phyloP scores from a whole-genome alignment of 2,113 vertebrate species.

The Paracanthobrama guichenoti region DNA sequence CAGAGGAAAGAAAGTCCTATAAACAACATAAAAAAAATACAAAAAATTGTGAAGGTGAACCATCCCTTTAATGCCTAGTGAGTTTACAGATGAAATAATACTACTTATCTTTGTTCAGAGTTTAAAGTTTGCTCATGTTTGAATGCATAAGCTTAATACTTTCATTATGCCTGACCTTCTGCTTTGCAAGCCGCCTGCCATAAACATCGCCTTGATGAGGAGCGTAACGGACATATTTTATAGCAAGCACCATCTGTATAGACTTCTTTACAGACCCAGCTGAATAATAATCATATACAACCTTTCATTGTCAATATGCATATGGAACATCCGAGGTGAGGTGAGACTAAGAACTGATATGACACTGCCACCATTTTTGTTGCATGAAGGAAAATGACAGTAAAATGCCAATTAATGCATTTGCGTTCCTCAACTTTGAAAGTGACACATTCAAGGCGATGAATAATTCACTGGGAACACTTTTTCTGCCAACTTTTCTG shows the following conservation, averaged over 20 bases:
- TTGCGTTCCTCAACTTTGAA: background rate
- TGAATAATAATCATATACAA: constrained; percentile 60
- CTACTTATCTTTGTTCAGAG: constrained; percentile 38
- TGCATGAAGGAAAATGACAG: constrained; percentile 15
- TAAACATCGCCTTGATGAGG: constrained; percentile 52
- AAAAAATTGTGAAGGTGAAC: background rate
- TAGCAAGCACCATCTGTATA: constrained; percentile 57
- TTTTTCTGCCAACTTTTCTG: constrained; percentile 26
- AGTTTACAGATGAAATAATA: background rate
- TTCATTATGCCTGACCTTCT: constrained; percentile 57
- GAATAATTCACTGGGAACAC: constrained; percentile 21
- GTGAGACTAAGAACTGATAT: constrained; percentile 45
- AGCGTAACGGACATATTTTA: constrained; percentile 54
- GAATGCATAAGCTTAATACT: constrained; percentile 51
- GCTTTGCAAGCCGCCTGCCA: constrained; percentile 53
- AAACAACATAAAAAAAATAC: too few species aligned
- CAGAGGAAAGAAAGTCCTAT: background rate
- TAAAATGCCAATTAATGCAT: constrained; percentile 20
- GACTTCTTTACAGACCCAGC: constrained; percentile 47
- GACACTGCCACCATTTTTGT: constrained; percentile 41
- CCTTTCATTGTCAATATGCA: constrained; percentile 52
- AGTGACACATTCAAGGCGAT: background rate
- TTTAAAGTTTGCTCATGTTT: constrained; percentile 42
- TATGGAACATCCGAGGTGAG: constrained; percentile 38
- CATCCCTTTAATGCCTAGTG: background rate